Percentiles rank a stretch among this genome's conserved stretches.
phyloP scores from a whole-genome alignment of 2,797 vertebrate genomes.

The Phalanger gymnotis region DNA sequence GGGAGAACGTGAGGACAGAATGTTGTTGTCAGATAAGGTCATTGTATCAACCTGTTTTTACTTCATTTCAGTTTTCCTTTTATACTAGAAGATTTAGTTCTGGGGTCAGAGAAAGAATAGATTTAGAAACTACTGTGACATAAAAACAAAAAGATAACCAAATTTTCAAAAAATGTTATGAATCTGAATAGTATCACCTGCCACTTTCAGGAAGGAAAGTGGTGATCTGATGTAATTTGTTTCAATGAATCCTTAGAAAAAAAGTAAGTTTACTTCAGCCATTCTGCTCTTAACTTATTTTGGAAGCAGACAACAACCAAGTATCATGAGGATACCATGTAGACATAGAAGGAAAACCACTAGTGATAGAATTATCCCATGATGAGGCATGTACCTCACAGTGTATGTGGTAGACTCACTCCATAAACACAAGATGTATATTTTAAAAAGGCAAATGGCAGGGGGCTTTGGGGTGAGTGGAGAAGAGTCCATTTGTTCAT shows the following conservation, averaged over 20 bases:
- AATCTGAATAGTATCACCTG: neutral
- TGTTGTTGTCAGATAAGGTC: neutral
- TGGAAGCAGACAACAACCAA: neutral
- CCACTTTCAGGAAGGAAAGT: neutral
- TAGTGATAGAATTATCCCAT: neutral
- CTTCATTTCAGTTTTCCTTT: conserved; percentile 16
- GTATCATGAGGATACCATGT: neutral
- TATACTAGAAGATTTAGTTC: conserved; percentile 20
- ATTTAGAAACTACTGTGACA: neutral
- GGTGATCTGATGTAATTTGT: neutral
- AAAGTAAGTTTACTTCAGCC: neutral
- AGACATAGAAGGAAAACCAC: neutral
- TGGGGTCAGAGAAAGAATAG: neutral
- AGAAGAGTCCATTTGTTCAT: neutral
- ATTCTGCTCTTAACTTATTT: conserved; percentile 34
- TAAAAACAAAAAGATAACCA: neutral
- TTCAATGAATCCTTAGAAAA: neutral
- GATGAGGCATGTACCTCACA: neutral
- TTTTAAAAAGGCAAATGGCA: neutral
- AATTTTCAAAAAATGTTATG: neutral
- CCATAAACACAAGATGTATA: neutral
- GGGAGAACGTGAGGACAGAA: neutral
- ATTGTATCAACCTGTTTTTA: neutral
- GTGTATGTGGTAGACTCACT: neutral
- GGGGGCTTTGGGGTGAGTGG: neutral